Percentiles rank a stretch among this genome's conserved stretches.
These are phyloP conservation scores for Hypanus sabinus DNA, from an alignment of 2,113 vertebrate genomes.

Conservation along the genomic window DNA sequence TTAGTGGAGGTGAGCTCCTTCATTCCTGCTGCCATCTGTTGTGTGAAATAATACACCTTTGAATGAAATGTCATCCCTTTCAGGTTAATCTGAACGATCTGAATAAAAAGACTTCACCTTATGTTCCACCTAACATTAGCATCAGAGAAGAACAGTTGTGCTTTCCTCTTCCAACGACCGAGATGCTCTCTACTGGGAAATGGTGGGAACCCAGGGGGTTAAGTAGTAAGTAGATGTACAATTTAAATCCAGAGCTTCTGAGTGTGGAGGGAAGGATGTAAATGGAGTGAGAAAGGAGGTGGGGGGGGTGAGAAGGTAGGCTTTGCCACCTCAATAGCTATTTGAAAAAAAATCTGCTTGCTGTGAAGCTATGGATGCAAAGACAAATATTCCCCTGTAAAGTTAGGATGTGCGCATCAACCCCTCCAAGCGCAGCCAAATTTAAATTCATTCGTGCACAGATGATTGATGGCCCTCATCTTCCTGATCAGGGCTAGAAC, in stretches of 20 bases:
- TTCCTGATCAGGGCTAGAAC: too few relatives aligned
- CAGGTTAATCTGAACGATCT: neutral
- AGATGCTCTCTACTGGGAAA: neutral
- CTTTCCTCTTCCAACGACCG: neutral
- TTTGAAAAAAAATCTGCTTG: too few relatives aligned
- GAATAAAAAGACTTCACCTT: neutral
- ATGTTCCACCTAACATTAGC: neutral
- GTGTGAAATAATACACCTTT: neutral
- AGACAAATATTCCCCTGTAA: too few relatives aligned
- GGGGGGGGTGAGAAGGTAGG: too few relatives aligned
- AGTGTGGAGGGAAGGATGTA: neutral
- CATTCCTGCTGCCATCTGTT: neutral
- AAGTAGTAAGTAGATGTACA: neutral
- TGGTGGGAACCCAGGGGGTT: neutral
- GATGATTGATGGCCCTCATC: too few relatives aligned
- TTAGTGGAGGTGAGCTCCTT: neutral
- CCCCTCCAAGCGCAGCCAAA: too few relatives aligned
- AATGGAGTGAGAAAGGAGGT: too few relatives aligned
- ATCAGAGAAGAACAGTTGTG: neutral
- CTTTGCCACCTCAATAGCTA: too few relatives aligned
- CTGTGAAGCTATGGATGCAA: too few relatives aligned
- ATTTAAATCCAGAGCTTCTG: neutral
- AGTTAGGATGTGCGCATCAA: too few relatives aligned
- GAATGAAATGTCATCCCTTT: neutral
- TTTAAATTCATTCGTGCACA: too few relatives aligned